Evolutionary conservation across 2,888 invertebrate genomes (phyloP).

Genomic region (Melolontha melolontha): DNA sequence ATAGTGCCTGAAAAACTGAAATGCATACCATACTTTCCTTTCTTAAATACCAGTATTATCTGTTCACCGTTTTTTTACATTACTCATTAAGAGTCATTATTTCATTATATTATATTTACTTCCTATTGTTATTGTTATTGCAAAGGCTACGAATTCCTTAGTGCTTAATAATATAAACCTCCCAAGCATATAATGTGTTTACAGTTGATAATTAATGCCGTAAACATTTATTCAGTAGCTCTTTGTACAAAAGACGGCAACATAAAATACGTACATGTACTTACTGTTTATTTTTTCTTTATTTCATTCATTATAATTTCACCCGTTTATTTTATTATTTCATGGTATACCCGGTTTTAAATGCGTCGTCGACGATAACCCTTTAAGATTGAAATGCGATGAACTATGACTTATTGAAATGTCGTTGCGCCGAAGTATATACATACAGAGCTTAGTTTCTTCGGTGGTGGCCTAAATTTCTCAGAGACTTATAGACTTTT

Average conservation of each 20-base stretch:
- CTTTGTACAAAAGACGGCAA: constrained; percentile 16
- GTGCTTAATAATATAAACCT: too few species aligned
- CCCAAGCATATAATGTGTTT: too few species aligned
- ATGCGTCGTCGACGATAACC: constrained; percentile 23
- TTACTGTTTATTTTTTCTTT: neutral
- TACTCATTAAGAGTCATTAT: too few species aligned
- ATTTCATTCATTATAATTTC: neutral
- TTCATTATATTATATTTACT: too few species aligned
- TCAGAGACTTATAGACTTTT: constrained; percentile 10
- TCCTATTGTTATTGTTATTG: too few species aligned
- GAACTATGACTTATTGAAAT: constrained; percentile 37
- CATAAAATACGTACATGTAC: constrained; percentile 8
- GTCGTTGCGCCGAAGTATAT: constrained; percentile 20
- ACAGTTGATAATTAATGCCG: constrained; percentile 16
- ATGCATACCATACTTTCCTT: too few species aligned
- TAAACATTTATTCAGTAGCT: constrained; percentile 34
- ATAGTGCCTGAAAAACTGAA: too few species aligned
- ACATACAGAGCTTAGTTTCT: constrained; percentile 7
- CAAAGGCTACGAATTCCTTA: too few species aligned
- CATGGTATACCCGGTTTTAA: constrained; percentile 9
- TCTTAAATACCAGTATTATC: too few species aligned
- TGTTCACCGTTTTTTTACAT: too few species aligned
- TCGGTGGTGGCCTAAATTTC: constrained; percentile 32
- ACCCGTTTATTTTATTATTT: constrained; percentile 14
- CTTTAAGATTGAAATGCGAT: constrained; percentile 23